Evolutionary conservation across 2,797 vertebrate species (phyloP), one percentile per base, ranked within the genome.

Genomic region (Enteromius afrohamiltoni): DNA sequence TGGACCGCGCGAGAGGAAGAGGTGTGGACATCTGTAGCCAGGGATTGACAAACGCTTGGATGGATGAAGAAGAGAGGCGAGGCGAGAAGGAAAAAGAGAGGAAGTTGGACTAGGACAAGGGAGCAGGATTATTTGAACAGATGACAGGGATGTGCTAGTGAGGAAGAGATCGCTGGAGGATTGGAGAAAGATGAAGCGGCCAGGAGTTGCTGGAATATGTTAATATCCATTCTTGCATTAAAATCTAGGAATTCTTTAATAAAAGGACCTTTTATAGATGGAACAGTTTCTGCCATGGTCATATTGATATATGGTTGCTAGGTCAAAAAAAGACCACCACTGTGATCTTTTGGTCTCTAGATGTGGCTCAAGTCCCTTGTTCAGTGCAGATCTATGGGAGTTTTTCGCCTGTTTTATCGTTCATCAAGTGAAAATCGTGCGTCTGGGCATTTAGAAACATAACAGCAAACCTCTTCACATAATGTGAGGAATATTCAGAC

Each of bases 21-120:
- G 89, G 88, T 88, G 87, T 73, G 76, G 90, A 85, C 86, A 91
- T 89, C 84, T 91, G 89, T 58, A 92, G 89, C 88, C 75, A 74
- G 51, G 70, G 82, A 86, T 47, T 76, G 82, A 82, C 26, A 80
- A 67, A 73, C 55, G 69, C 71, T 79, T 73, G 73, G 51, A 86
- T 75, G 77, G 84, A 83, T 69, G 65, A 82, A 80, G 73, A 79
- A 65, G 47, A 71, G 64, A 81, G 37, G 74, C 31, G 68, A 23
- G 75, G 29, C 58, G 47, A 82, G 60, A 62, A 42, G 69, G 62
- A 73, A 79, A 80, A 70, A 77, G 80, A 79, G 65, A 71, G 70
- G 83, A 83, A 84, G 87, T 71, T 85, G 77, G 85, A 74, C 78
- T 79, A 77, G 85, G 74, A 74, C 80, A 71, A 77, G 69, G 68